Evolutionary conservation across 2,888 invertebrate species (phyloP), one percentile per base, ranked within the genome.

Genomic region (Nyleta sp.): DNA sequence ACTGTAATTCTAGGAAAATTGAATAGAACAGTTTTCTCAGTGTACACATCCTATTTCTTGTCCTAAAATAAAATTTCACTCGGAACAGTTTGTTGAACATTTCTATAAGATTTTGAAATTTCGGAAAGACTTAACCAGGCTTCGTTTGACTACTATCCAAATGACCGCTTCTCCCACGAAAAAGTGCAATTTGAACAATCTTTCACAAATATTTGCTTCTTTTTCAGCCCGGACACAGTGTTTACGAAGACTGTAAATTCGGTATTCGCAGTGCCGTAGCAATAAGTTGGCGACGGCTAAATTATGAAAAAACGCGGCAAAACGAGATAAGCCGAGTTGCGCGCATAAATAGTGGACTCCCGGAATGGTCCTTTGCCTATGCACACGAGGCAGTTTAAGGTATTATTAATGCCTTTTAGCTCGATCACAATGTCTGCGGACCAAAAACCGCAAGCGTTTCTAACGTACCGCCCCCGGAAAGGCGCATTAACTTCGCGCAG

Each of bases 381-480:
- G 65, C 70, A 68, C 28, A 46, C 52, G 60, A 78, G 40, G 71
- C 59, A 78, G 71, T 78, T 78, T 78, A 70, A 70, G 70, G 28
- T 71, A 78, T 74, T 78, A 78, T 74, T 78, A 78, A 78, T 78
- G 71, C 74, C 52, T 74, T 74, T 74, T 60, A 73, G 65, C 59
- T 44, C 68, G 78, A 71, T 74, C 70, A 74, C 78, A 78, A 78
- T 78, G 71, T 78, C 65, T 50, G 44, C 24, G 46, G 57, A 53
- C 65, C 48, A 38, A 73, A 78, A 78, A 67, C 70, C 74, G 70
- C 74, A 60, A 71, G 70, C 65, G 52, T 52, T 70, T 38, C 59
- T 53, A 64, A 48, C 35, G 70, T 70, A 52, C 28, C 35, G 78
- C 74, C 78, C 64, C 60, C 57, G 70, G 74, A 78, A 74, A 70